Evolutionary conservation across 2,888 invertebrate genomes (phyloP).

Genomic region (Epinotia demarniana): DNA sequence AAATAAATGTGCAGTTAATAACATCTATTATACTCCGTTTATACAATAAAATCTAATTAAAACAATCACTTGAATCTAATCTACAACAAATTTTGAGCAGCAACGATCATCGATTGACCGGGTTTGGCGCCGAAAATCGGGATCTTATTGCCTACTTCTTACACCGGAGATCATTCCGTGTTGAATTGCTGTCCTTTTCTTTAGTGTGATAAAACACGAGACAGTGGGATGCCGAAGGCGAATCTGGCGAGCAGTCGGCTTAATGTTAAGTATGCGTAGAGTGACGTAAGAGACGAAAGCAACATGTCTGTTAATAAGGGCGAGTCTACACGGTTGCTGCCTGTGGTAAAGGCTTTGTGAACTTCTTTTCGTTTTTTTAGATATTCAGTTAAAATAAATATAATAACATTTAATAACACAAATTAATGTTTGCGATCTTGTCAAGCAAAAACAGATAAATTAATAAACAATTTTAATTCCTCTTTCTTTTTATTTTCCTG

Average conservation of each 20-base stretch:
- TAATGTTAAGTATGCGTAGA: conserved; percentile 5
- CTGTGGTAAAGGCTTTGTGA: not conserved
- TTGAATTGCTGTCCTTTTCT: conserved; percentile 12
- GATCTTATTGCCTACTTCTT: not conserved
- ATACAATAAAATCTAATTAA: too few relatives aligned
- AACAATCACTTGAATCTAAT: not conserved
- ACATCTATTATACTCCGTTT: too few relatives aligned
- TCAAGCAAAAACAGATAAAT: too few relatives aligned
- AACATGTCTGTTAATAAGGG: conserved; percentile 14
- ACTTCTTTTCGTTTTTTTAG: too few relatives aligned
- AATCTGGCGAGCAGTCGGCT: not conserved
- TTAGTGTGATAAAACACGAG: not conserved
- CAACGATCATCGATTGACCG: not conserved
- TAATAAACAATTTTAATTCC: too few relatives aligned
- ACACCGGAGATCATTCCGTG: not conserved
- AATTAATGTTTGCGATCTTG: too few relatives aligned
- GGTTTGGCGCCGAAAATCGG: not conserved
- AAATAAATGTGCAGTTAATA: too few relatives aligned
- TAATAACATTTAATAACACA: too few relatives aligned
- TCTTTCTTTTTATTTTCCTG: too few relatives aligned
- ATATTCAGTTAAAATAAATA: too few relatives aligned
- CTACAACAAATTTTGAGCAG: not conserved
- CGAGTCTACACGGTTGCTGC: not conserved
- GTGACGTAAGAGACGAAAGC: conserved; percentile 31
- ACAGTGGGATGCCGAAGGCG: conserved; percentile 4